Conservation (phyloP, 2,797 vertebrate species). For the Gymnothorax reevesii region DNA sequence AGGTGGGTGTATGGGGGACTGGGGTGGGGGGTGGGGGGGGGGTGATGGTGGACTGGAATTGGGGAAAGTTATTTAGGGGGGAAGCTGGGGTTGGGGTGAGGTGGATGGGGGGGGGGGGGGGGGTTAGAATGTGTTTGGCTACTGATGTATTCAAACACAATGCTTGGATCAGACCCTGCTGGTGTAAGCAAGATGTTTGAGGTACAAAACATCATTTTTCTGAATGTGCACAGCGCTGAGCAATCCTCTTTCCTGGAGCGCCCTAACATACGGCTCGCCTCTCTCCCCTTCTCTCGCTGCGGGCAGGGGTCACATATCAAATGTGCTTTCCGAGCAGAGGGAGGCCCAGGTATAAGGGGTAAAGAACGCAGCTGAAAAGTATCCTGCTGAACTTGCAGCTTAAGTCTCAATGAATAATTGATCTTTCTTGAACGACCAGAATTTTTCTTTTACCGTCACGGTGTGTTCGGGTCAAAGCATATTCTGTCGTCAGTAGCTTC, state of each 20-base stretch:
- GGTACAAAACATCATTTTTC: conserved; percentile 76
- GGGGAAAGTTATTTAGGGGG: background rate
- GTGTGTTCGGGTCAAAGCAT: too few relatives aligned
- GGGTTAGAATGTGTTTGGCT: conserved; percentile 46
- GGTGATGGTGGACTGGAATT: conserved; percentile 25
- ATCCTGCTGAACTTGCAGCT: background rate
- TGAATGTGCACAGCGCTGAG: conserved; percentile 74
- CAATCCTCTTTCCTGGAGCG: conserved; percentile 66
- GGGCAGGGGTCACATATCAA: conserved; percentile 43
- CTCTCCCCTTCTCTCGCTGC: conserved; percentile 45
- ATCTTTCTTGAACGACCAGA: conserved; percentile 33
- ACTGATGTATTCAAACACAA: conserved; percentile 83
- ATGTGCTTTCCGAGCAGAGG: background rate
- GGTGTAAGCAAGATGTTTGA: conserved; percentile 86
- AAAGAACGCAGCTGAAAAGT: conserved; percentile 29
- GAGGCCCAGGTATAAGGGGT: background rate
- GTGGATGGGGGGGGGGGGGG: background rate
- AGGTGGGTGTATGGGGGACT: conserved; percentile 16
- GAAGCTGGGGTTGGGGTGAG: background rate
- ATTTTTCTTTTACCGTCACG: conserved; percentile 19
- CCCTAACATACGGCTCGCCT: conserved; percentile 67
- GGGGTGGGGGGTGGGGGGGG: background rate
- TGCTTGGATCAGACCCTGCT: conserved; percentile 85
- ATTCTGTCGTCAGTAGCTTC: too few relatives aligned
- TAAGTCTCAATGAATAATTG: conserved; percentile 28